phyloP scores from a whole-genome alignment of 2,797 vertebrate genomes.

The Chaetophractus vellerosus region DNA sequence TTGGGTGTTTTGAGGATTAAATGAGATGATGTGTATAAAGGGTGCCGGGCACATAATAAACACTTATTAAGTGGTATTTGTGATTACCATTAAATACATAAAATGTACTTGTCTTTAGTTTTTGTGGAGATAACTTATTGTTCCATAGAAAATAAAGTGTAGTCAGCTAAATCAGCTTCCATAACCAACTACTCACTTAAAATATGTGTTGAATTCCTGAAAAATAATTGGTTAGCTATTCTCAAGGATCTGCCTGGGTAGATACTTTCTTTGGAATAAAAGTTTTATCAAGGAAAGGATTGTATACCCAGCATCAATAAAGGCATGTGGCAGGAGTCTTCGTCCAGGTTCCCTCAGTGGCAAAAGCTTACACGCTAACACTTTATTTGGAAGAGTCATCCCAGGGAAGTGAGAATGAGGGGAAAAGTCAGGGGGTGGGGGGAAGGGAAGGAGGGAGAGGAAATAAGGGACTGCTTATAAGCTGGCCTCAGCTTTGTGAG shows the following conservation, averaged over 20 bases:
- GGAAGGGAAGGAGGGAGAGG: not conserved
- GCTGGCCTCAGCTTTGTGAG: not conserved
- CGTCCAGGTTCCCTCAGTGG: not conserved
- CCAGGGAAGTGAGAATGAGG: not conserved
- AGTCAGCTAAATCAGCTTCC: not conserved
- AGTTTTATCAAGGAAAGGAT: conserved; percentile 1
- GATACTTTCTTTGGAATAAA: not conserved
- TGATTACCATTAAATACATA: conserved; percentile 47
- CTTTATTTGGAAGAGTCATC: conserved; percentile 28
- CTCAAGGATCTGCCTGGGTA: not conserved
- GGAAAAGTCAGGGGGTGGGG: not conserved
- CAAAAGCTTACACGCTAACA: not conserved
- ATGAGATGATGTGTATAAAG: not conserved
- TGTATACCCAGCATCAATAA: not conserved
- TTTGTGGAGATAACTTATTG: conserved; percentile 28
- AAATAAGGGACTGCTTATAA: not conserved
- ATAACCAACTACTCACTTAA: not conserved
- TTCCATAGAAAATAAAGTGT: not conserved
- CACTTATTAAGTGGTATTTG: conserved; percentile 47
- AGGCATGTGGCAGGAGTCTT: not conserved
- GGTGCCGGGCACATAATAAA: not conserved
- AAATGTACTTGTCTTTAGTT: not conserved
- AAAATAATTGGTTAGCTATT: conserved; percentile 21
- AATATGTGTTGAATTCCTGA: not conserved
- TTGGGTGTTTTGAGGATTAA: conserved; percentile 48